Conservation (phyloP, 2,888 invertebrate species). For the Rugalucina vietnamica region DNA sequence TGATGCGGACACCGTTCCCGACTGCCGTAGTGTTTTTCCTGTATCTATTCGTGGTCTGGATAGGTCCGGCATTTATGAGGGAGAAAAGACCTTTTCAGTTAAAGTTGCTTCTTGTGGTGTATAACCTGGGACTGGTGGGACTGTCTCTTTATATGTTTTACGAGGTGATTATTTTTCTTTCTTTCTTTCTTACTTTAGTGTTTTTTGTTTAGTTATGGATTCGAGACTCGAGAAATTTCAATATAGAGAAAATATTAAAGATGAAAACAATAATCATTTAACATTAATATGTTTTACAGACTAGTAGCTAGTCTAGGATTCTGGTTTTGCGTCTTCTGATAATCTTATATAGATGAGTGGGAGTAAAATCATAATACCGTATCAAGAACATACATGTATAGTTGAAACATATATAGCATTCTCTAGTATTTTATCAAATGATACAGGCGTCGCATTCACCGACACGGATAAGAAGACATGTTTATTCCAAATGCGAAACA, state of each 20-base stretch:
- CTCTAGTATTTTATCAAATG: background rate
- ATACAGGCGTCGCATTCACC: background rate
- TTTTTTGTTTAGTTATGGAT: background rate
- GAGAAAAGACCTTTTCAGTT: conserved; percentile 90
- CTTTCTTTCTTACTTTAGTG: no score
- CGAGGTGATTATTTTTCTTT: conserved; percentile 86
- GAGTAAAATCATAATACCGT: background rate
- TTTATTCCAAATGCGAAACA: background rate
- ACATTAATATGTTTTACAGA: background rate
- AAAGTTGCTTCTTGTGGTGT: conserved; percentile 91
- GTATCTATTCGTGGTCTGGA: conserved; percentile 86
- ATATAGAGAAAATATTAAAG: background rate
- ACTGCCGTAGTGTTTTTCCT: conserved; percentile 88
- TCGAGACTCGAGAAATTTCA: background rate
- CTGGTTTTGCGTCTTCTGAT: background rate
- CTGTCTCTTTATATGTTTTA: conserved; percentile 93
- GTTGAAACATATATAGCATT: background rate
- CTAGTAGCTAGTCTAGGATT: background rate
- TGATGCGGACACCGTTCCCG: conserved; percentile 94
- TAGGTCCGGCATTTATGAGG: conserved; percentile 93
- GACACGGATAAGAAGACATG: background rate
- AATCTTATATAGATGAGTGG: background rate
- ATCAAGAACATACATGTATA: background rate
- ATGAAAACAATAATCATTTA: background rate
- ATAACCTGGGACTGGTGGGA: conserved; percentile 93